phyloP scores from a whole-genome alignment of 2,888 invertebrate genomes.

The Harpalus rufipes region DNA sequence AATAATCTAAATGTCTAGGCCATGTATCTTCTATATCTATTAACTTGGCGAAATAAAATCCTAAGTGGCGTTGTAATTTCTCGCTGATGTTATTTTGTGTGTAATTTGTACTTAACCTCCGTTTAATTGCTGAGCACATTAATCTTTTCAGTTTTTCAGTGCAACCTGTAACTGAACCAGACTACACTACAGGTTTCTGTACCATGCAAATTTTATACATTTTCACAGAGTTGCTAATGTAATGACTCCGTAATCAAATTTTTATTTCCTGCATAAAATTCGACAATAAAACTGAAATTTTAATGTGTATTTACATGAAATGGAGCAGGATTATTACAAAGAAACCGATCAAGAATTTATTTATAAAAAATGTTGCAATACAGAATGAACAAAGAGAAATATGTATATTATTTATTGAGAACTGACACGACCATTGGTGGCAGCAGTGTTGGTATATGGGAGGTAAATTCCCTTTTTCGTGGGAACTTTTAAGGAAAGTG shows the following conservation, averaged over 20 bases:
- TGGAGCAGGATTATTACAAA: slow-evolving; percentile 13
- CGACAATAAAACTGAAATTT: slow-evolving; percentile 27
- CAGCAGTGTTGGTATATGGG: too few species aligned
- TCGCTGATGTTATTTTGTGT: slow-evolving; percentile 21
- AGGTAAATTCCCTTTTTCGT: too few species aligned
- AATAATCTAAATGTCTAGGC: not conserved
- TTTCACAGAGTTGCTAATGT: slow-evolving; percentile 48
- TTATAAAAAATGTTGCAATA: not conserved
- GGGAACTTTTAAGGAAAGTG: too few species aligned
- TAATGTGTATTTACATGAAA: slow-evolving; percentile 29
- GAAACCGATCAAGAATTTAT: not conserved
- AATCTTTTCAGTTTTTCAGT: slow-evolving; percentile 45
- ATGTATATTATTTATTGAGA: too few species aligned
- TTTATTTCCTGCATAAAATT: slow-evolving; percentile 46
- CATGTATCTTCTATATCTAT: not conserved
- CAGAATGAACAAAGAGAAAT: too few species aligned
- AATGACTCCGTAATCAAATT: slow-evolving; percentile 46
- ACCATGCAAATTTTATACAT: slow-evolving; percentile 42
- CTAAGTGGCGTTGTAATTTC: not conserved
- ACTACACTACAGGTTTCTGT: slow-evolving; percentile 22
- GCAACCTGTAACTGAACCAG: slow-evolving; percentile 28
- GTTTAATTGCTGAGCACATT: slow-evolving; percentile 29
- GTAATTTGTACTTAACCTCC: slow-evolving; percentile 27
- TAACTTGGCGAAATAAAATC: not conserved
- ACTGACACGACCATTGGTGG: too few species aligned